Evolutionary conservation across 2,888 invertebrate species (phyloP), one percentile per base, ranked within the genome.

Genomic region (Pristionchus japonicus): DNA sequence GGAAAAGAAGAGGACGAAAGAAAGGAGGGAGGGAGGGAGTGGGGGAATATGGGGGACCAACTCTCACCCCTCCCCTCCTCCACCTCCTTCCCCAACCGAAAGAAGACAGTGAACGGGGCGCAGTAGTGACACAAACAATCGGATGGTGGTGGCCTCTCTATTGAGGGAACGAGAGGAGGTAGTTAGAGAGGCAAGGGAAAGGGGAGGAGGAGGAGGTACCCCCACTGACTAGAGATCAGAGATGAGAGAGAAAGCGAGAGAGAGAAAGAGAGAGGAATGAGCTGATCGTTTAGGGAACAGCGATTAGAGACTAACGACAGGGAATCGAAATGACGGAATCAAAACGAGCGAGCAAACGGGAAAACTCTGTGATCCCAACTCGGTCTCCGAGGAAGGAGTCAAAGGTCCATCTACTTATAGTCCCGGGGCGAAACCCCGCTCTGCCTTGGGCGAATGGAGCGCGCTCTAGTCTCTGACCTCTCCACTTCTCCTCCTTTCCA

Each of bases 81-180:
- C 47, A 20, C 64, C 70, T 74, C 67, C 34, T 34, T 34, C 67
- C 34, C 67, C 67, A 34, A 13, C 70, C n/a, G n/a, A n/a, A n/a
- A n/a, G n/a, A n/a, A 64, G 64, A 15, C 37, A 37, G 20, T 74
- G 77, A 77, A 77, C 77, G 77, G 43, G n/a, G 77, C 43, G 77
- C 11, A 34, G 27, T 67, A 67, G 67, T 40, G 77, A 77, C 77
- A 77, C 77, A 77, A 77, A 77, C 77, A 77, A 77, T 77, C 77
- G 77, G 77, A 40, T 37, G n/a, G 43, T 6, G 74, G 43, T 74
- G 74, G 74, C 43, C 27, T 43, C 70, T 37, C 43, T 43, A 77
- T 77, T 77, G 77, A 77, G 77, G 13, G 37, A 37, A 27, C 13
- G 74, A 43, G 77, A 43, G 34, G 43, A 34, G 27, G 67, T 23